phyloP scores from a whole-genome alignment of 2,888 invertebrate species.

The Melitaea athalia region DNA sequence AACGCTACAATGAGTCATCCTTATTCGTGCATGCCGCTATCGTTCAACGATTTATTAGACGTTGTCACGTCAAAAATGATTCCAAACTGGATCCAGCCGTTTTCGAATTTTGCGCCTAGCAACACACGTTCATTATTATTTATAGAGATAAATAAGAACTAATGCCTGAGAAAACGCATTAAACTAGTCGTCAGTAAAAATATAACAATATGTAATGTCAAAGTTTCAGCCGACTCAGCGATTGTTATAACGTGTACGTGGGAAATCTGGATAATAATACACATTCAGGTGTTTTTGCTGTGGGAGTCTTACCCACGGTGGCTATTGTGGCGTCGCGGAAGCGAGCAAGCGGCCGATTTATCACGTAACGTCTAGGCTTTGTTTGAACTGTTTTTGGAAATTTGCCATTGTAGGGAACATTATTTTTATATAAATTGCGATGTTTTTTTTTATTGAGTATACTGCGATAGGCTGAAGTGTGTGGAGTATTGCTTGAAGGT shows the following conservation, averaged over 20 bases:
- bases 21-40: too few species aligned
- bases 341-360: constrained; percentile 2
- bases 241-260: constrained; percentile 9
- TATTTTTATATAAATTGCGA: background rate
- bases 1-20: too few species aligned
- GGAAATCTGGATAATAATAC: constrained; percentile 18
- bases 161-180: too few species aligned
- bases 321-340: constrained; percentile 13
- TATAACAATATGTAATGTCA: background rate
- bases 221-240: background rate
- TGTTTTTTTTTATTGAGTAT: background rate
- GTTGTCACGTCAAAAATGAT: too few species aligned
- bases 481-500: too few species aligned
- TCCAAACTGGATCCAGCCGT: too few species aligned
- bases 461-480: too few species aligned
- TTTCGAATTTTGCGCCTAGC: too few species aligned
- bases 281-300: constrained; percentile 9
- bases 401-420: background rate
- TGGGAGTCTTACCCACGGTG: constrained; percentile 19
- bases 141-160: too few species aligned
- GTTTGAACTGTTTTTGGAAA: background rate
- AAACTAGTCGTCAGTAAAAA: too few species aligned
- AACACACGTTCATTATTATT: too few species aligned
- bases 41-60: too few species aligned
- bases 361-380: constrained; percentile 9